Conservation (phyloP, 2,888 invertebrate species). For the Onchidella celtica region DNA sequence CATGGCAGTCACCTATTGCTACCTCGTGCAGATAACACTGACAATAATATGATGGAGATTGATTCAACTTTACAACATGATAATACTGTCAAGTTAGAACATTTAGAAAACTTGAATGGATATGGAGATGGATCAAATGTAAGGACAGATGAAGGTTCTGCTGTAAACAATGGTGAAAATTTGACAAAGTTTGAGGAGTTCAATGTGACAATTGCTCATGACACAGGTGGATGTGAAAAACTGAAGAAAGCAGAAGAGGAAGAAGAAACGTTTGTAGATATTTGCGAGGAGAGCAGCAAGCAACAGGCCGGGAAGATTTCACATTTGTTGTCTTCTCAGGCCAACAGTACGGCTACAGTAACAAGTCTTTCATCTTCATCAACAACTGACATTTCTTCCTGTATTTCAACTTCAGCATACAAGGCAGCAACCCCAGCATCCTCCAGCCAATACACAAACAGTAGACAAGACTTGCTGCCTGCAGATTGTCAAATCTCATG, state of each 20-base stretch:
- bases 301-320: too few species aligned
- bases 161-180: too few species aligned
- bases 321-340: too few species aligned
- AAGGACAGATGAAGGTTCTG: too few species aligned
- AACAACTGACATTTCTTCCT: too few species aligned
- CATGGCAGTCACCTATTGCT: background rate
- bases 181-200: background rate
- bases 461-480: too few species aligned
- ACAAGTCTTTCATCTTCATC: too few species aligned
- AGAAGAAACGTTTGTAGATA: background rate
- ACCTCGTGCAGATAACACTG: background rate
- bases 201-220: constrained; percentile 44
- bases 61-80: background rate
- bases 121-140: background rate
- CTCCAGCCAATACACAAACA: too few species aligned
- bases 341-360: too few species aligned
- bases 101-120: background rate
- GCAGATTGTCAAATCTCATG: too few species aligned
- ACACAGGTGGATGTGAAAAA: background rate
- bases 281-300: background rate
- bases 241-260: background rate
- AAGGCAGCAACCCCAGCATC: too few species aligned
- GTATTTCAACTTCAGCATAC: too few species aligned
- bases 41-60: background rate
- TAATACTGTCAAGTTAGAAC: background rate